Evolutionary conservation across 2,888 invertebrate genomes (phyloP), one percentile per base, ranked within the genome.

Genomic region (Eledona agricola): DNA sequence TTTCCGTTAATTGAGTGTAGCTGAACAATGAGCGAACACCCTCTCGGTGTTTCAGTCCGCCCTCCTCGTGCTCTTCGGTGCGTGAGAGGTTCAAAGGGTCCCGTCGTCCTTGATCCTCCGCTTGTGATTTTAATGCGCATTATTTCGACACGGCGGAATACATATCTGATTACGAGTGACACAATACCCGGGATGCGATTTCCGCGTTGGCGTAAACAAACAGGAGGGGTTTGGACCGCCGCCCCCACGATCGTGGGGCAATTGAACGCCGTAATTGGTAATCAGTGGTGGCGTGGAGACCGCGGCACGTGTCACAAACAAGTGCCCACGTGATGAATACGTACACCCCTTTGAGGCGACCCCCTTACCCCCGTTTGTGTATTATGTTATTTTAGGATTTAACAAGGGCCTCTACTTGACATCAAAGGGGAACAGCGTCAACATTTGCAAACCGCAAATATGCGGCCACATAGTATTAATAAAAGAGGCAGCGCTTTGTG

Each of bases 51-150:
- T 67, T 63, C 65, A 62, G n/a, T n/a, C 62, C 69, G 63, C 71
- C 71, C 67, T 66, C 65, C n/a, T 65, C 60, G 65, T 57, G 64
- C 58, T 58, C 67, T 58, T 49, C 66, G 69, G 66, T 67, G 74
- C 74, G 74, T 73, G 67, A 72, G 67, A 70, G 70, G 73, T 73
- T 76, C 76, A 76, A 76, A 76, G 75, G 66, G 70, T 67, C 67
- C 63, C 63, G 63, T 58, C 66, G 63, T 58, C 66, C 45, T 62
- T 72, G 72, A 74, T 74, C 72, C 59, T 73, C 71, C 56, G 63
- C 60, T 70, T 70, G 71, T 72, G 75, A 75, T 74, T 75, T 72
- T 75, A 74, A 75, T 75, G 70, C 74, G 73, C 60, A 75, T 76
- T 74, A 76, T 75, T 74, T 72, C 72, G 69, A 68, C 67, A 67